Conservation (phyloP, 2,888 invertebrate species). For the Leptopilina myrica region DNA sequence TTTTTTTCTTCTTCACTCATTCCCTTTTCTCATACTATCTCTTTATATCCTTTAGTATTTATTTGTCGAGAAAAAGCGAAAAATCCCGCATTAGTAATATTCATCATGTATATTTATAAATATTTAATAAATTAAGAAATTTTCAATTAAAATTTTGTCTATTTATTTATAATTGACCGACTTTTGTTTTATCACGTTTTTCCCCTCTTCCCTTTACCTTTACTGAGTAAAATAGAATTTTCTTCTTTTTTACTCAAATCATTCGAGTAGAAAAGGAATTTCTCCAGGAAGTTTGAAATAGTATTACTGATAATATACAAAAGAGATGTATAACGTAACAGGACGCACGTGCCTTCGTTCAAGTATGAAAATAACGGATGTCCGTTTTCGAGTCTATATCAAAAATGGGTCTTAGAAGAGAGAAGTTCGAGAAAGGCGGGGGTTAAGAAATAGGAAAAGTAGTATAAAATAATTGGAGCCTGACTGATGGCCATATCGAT, state of each 20-base stretch:
- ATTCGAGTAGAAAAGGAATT: neutral
- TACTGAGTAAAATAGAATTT: too few species aligned
- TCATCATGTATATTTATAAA: constrained; percentile 69
- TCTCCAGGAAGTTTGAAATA: constrained; percentile 28
- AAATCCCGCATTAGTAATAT: constrained; percentile 56
- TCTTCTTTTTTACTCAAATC: neutral
- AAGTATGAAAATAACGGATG: constrained; percentile 44
- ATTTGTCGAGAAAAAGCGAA: constrained; percentile 59
- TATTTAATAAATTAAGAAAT: constrained; percentile 69
- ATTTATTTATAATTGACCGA: neutral
- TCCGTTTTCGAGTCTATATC: constrained; percentile 21
- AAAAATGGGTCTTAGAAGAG: too few species aligned
- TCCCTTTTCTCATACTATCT: constrained; percentile 42
- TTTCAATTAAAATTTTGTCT: constrained; percentile 30
- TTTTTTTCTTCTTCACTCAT: constrained; percentile 22
- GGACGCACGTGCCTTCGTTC: constrained; percentile 2
- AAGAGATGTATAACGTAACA: too few species aligned
- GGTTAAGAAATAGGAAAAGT: constrained; percentile 35
- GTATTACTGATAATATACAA: neutral
- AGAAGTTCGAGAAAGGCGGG: too few species aligned
- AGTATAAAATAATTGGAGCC: constrained; percentile 63
- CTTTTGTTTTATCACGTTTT: neutral
- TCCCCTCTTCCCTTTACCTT: too few species aligned
- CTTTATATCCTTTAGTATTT: constrained; percentile 62
- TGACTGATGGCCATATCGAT: constrained; percentile 56